Percentiles rank a stretch among this genome's conserved stretches.
These are phyloP conservation scores for Germaria angustata DNA, from an alignment of 2,888 invertebrate species.

Conservation along the genomic window DNA sequence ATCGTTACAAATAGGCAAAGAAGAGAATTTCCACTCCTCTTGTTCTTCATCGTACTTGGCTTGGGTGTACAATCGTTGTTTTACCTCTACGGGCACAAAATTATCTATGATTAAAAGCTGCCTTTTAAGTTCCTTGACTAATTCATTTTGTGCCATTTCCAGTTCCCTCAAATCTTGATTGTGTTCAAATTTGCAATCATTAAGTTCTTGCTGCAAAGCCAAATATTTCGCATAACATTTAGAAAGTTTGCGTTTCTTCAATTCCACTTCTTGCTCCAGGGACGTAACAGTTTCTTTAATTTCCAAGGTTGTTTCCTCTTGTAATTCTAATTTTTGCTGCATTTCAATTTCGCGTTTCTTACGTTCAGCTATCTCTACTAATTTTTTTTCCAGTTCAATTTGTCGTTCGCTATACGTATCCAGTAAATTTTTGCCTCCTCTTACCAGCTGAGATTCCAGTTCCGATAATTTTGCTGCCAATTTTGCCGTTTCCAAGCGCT, in stretches of 20 bases:
- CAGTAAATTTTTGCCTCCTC: constrained; percentile 95
- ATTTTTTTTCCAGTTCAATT: constrained; percentile 90
- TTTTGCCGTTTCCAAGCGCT: constrained; percentile 87
- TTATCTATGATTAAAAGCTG: constrained; percentile 93
- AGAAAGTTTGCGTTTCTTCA: constrained; percentile 94
- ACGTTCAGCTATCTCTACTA: constrained; percentile 93
- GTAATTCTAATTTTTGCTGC: constrained; percentile 94
- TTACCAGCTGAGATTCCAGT: constrained; percentile 95
- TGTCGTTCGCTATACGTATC: constrained; percentile 98
- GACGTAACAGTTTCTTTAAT: constrained; percentile 94
- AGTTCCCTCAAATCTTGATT: constrained; percentile 94
- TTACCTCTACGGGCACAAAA: constrained; percentile 92
- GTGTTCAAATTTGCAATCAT: constrained; percentile 92
- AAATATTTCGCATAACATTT: constrained; percentile 93
- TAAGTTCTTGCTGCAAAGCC: constrained; percentile 86
- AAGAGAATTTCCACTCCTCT: constrained; percentile 85
- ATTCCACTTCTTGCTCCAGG: constrained; percentile 97
- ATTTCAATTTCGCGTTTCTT: constrained; percentile 88
- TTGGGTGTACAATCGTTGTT: constrained; percentile 86
- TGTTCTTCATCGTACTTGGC: constrained; percentile 91
- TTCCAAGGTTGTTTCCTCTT: constrained; percentile 95
- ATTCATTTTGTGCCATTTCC: constrained; percentile 94
- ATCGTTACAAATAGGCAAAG: constrained; percentile 79
- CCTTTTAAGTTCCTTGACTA: constrained; percentile 93
- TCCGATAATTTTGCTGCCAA: constrained; percentile 89